These are phyloP conservation scores for Stramonita haemastoma DNA, from an alignment of 2,888 invertebrate species.

Conservation along the genomic window DNA sequence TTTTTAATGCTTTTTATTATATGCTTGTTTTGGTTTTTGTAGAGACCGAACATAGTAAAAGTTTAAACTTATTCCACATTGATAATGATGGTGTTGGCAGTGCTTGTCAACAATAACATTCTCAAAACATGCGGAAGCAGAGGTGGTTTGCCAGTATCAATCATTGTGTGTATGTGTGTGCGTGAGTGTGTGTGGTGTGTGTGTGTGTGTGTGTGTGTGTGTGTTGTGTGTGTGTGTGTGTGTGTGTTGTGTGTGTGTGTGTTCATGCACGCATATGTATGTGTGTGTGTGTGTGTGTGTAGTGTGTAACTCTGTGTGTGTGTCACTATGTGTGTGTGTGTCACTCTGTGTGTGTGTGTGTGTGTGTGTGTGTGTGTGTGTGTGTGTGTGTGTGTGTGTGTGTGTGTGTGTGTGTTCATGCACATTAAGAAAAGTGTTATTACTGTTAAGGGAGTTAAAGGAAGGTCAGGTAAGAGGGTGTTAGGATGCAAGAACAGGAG, in stretches of 20 bases:
- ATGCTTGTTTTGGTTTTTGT: no score
- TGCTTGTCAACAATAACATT: no score
- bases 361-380: slow-evolving; percentile 7
- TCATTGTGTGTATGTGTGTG: not conserved
- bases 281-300: not conserved
- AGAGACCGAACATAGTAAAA: no score
- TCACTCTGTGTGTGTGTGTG: not conserved
- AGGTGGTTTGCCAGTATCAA: not conserved
- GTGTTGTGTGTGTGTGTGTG: not conserved
- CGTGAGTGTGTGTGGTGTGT: not conserved
- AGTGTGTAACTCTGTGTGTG: not conserved
- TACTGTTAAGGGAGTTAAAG: no score
- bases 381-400: slow-evolving; percentile 13
- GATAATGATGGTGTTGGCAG: no score
- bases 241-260: not conserved
- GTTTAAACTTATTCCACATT: no score
- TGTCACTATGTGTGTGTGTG: not conserved
- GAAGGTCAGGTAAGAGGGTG: no score
- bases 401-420: not conserved
- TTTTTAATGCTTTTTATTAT: no score
- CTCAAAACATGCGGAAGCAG: no score
- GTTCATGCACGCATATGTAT: not conserved
- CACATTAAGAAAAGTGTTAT: no score
- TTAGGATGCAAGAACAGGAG: no score
- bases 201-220: not conserved